These are phyloP conservation scores for Heliocidaris tuberculata DNA, from an alignment of 35 echinoderm and acorn worm species.

Conservation along the genomic window DNA sequence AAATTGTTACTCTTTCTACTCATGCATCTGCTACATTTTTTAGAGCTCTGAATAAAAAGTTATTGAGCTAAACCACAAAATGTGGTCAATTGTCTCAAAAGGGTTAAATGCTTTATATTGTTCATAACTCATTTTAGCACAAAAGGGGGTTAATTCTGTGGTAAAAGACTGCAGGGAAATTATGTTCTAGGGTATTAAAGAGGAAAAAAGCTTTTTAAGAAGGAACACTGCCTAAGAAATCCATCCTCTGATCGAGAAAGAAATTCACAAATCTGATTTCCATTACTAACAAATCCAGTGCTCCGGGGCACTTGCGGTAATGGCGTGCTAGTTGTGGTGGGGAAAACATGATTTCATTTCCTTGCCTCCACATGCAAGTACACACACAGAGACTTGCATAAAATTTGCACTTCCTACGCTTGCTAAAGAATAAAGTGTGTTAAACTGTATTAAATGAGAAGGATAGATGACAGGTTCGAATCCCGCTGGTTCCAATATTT, in stretches of 20 bases:
- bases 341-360: neutral
- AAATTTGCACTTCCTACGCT: neutral
- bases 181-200: neutral
- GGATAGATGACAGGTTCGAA: no score
- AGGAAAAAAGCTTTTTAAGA: neutral
- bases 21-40: no score
- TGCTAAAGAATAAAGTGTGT: neutral
- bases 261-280: conserved; percentile 30
- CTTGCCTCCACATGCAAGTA: neutral
- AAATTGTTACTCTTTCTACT: no score
- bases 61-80: no score
- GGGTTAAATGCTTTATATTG: no score
- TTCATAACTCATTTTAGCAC: no score
- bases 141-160: neutral
- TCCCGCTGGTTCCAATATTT: no score
- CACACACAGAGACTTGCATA: neutral
- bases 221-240: neutral
- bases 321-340: neutral
- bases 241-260: neutral
- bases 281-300: conserved; percentile 36
- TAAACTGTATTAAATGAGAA: neutral
- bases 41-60: no score
- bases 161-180: neutral
- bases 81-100: no score
- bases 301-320: neutral